These are phyloP conservation scores for Scaptomyza caliginosa DNA, from an alignment of 2,888 invertebrate species.

Conservation along the genomic window DNA sequence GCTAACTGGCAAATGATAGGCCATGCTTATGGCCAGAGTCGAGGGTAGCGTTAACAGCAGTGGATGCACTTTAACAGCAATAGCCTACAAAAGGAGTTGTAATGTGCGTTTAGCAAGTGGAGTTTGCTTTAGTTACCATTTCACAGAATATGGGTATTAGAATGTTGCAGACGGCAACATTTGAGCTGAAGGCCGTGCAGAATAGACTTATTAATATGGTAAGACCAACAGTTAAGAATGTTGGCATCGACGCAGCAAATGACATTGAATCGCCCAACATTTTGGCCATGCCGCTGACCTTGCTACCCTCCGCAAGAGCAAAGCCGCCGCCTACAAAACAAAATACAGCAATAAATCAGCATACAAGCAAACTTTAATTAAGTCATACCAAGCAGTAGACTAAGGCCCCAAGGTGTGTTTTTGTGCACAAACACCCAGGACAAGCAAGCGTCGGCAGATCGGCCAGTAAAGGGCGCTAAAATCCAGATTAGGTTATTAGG, in stretches of 20 bases:
- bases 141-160: slow-evolving; percentile 91
- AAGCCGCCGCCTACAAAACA: slow-evolving; percentile 90
- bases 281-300: slow-evolving; percentile 89
- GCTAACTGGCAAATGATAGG: slow-evolving; percentile 95
- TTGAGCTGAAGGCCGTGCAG: slow-evolving; percentile 90
- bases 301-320: slow-evolving; percentile 93
- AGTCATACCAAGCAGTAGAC: slow-evolving; percentile 89
- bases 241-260: slow-evolving; percentile 86
- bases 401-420: slow-evolving; percentile 93
- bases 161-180: slow-evolving; percentile 94
- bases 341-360: not conserved
- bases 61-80: slow-evolving; percentile 90
- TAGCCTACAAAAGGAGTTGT: slow-evolving; percentile 85
- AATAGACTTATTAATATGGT: slow-evolving; percentile 89
- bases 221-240: slow-evolving; percentile 87
- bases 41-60: slow-evolving; percentile 94
- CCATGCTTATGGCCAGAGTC: slow-evolving; percentile 92
- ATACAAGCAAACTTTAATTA: not conserved
- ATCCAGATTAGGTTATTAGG: not conserved
- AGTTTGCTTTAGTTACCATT: slow-evolving; percentile 84
- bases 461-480: slow-evolving; percentile 58
- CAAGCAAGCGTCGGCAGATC: slow-evolving; percentile 86
- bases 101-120: not conserved
- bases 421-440: slow-evolving; percentile 92
- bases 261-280: slow-evolving; percentile 89